These are phyloP conservation scores for Lobophora halterata DNA, from an alignment of 2,888 invertebrate genomes.

Conservation along the genomic window DNA sequence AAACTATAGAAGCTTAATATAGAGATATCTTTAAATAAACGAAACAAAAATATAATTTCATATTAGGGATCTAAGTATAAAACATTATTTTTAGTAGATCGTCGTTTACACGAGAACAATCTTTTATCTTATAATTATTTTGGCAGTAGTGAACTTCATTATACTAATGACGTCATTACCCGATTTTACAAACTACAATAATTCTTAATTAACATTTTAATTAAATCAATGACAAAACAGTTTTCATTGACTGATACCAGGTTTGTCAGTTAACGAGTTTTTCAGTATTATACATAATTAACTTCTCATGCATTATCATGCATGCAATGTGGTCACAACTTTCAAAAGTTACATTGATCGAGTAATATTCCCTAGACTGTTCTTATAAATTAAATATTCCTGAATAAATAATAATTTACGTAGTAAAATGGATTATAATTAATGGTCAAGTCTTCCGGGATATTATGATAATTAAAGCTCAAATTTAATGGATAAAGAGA, in stretches of 20 bases:
- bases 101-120: constrained; percentile 64
- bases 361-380: constrained; percentile 48
- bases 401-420: constrained; percentile 37
- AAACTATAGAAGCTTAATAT: constrained; percentile 23
- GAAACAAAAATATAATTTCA: constrained; percentile 19
- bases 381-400: constrained; percentile 34
- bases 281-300: constrained; percentile 12
- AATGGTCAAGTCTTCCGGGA: constrained; percentile 59
- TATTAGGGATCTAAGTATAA: constrained; percentile 66
- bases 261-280: constrained; percentile 27
- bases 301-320: constrained; percentile 28
- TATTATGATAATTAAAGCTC: constrained; percentile 79
- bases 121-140: constrained; percentile 70
- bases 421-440: constrained; percentile 45
- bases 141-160: constrained; percentile 74
- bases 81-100: constrained; percentile 59
- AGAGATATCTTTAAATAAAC: constrained; percentile 7
- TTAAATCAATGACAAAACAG: constrained; percentile 65
- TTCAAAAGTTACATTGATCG: constrained; percentile 37
- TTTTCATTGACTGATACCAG: constrained; percentile 54
- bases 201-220: constrained; percentile 56
- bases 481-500: constrained; percentile 65
- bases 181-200: constrained; percentile 62
- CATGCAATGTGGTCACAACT: background rate
- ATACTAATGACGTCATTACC: constrained; percentile 57